Evolutionary conservation across 2,113 vertebrate genomes (phyloP).

Genomic region (Pterocles orientalis): DNA sequence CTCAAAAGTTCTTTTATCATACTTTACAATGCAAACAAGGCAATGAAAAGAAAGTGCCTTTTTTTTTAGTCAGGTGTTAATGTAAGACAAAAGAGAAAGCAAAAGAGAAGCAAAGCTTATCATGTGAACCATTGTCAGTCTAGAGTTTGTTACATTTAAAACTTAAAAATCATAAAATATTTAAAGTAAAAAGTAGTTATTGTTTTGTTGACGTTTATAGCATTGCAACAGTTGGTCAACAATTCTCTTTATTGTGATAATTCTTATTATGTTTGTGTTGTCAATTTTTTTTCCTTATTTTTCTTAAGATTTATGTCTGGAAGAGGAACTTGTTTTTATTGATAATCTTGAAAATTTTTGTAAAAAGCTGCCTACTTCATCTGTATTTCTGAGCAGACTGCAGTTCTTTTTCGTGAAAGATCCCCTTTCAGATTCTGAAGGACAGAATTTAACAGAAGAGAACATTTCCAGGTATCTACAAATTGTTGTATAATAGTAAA

Average conservation of each 20-base stretch:
- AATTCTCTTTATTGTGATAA: neutral
- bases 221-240: neutral
- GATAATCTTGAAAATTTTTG: slow-evolving; percentile 35
- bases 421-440: slow-evolving; percentile 65
- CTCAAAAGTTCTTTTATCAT: neutral
- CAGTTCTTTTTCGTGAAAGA: slow-evolving; percentile 64
- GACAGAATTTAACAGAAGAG: slow-evolving; percentile 36
- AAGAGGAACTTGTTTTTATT: slow-evolving; percentile 70
- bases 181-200: neutral
- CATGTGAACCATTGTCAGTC: neutral
- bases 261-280: neutral
- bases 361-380: slow-evolving; percentile 43
- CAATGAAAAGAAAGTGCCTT: neutral
- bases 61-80: neutral
- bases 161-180: neutral
- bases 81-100: neutral
- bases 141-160: neutral
- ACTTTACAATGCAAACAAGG: neutral
- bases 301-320: slow-evolving; percentile 68
- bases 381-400: slow-evolving; percentile 55
- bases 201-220: neutral
- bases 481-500: neutral
- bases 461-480: slow-evolving; percentile 68
- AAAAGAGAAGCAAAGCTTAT: neutral
- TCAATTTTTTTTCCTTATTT: slow-evolving; percentile 22